Conservation (phyloP, 2,113 vertebrate species). For the Rhinoderma darwinii region DNA sequence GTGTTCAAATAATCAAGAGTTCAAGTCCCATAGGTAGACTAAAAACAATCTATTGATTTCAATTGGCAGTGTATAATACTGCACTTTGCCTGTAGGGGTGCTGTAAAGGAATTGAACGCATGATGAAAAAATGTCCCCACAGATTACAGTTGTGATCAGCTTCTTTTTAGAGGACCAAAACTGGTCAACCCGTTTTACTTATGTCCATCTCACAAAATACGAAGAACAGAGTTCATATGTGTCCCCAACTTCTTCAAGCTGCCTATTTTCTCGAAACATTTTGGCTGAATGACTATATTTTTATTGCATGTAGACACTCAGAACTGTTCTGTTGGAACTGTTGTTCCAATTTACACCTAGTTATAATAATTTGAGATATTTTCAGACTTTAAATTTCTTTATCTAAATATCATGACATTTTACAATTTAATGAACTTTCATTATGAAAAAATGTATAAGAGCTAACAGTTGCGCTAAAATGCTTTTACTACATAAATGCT, state of each 20-base stretch:
- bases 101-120: no score
- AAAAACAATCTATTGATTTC: no score
- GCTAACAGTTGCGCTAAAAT: not conserved
- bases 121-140: no score
- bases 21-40: no score
- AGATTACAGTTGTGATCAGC: no score
- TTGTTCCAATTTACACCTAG: not conserved
- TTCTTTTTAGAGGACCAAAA: no score
- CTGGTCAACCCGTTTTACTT: no score
- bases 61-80: no score
- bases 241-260: not conserved
- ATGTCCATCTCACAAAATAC: no score
- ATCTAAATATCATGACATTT: not conserved
- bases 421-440: not conserved
- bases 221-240: no score
- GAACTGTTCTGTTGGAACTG: not conserved
- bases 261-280: not conserved
- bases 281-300: not conserved
- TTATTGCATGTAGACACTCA: not conserved
- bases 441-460: not conserved
- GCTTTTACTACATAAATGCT: not conserved
- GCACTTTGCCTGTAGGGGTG: no score
- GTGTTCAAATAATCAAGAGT: no score
- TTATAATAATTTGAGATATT: not conserved
- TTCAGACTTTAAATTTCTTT: not conserved